Percentiles rank a stretch among this genome's conserved stretches.
Conservation (phyloP, 2,113 vertebrate species). For the Dicentrarchus labrax region DNA sequence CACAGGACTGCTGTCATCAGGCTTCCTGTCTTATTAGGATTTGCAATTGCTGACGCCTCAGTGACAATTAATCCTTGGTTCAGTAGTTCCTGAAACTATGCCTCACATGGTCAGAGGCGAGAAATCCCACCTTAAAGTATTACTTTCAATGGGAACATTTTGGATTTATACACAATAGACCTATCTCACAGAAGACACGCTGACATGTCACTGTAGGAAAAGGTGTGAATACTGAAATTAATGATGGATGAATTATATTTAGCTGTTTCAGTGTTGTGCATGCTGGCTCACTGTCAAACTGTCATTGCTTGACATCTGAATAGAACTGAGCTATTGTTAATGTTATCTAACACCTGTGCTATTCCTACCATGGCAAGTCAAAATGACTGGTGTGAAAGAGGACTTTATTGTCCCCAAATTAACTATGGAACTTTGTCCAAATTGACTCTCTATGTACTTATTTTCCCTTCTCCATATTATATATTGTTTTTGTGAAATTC, state of each 20-base stretch:
- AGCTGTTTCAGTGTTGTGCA: not conserved
- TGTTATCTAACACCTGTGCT: not conserved
- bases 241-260: not conserved
- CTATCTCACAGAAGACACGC: not conserved
- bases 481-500: too few species aligned
- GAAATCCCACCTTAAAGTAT: slow-evolving; percentile 4
- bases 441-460: too few species aligned
- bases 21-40: slow-evolving; percentile 19
- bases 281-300: not conserved
- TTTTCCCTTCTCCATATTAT: too few species aligned
- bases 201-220: not conserved
- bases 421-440: too few species aligned
- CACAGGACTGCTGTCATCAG: slow-evolving; percentile 31
- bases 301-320: not conserved
- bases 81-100: not conserved
- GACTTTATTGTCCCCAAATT: not conserved
- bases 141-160: not conserved
- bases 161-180: not conserved
- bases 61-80: slow-evolving; percentile 28
- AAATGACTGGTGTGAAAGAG: not conserved
- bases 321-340: not conserved
- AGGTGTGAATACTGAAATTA: not conserved
- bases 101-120: not conserved
- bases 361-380: not conserved
- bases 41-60: slow-evolving; percentile 1